A percentile compares a stretch with the other conserved stretches of the same genome.
Conservation (phyloP, 2,888 invertebrate species). For the Glomeris marginata region DNA sequence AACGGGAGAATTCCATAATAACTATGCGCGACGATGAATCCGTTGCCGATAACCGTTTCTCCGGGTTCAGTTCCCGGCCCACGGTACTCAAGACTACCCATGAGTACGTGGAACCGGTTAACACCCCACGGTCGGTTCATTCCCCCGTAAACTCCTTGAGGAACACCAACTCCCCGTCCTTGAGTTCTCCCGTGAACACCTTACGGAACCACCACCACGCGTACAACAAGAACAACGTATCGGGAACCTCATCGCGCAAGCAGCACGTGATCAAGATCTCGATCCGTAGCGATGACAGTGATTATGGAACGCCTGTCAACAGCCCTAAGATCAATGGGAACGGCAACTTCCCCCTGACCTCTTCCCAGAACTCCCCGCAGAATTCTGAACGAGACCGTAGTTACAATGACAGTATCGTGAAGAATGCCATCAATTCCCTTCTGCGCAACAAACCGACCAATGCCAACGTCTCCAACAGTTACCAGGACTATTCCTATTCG, state of each 20-base stretch:
- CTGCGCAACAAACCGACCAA: conserved; percentile 3
- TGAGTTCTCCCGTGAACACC: too few species aligned
- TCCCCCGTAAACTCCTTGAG: too few species aligned
- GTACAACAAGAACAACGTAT: background rate
- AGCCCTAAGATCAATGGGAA: background rate
- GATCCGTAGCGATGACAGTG: conserved; percentile 10
- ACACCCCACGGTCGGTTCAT: too few species aligned
- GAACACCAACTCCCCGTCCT: too few species aligned
- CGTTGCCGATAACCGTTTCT: background rate
- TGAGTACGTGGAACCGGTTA: background rate
- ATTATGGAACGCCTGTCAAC: conserved; percentile 9
- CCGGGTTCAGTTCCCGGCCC: background rate
- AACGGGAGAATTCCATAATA: conserved; percentile 7
- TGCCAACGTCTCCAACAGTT: background rate
- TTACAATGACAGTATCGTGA: conserved; percentile 6
- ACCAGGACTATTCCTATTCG: background rate
- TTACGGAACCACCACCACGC: too few species aligned
- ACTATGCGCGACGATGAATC: conserved; percentile 11
- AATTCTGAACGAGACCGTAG: background rate
- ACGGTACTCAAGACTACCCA: background rate
- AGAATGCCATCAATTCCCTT: conserved; percentile 11
- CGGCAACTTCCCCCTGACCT: background rate
- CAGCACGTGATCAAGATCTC: conserved; percentile 12
- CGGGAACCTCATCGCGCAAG: background rate
- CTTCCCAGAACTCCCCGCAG: background rate